phyloP scores from a whole-genome alignment of 2,888 invertebrate species.

The Aleiodes leptofemur region DNA sequence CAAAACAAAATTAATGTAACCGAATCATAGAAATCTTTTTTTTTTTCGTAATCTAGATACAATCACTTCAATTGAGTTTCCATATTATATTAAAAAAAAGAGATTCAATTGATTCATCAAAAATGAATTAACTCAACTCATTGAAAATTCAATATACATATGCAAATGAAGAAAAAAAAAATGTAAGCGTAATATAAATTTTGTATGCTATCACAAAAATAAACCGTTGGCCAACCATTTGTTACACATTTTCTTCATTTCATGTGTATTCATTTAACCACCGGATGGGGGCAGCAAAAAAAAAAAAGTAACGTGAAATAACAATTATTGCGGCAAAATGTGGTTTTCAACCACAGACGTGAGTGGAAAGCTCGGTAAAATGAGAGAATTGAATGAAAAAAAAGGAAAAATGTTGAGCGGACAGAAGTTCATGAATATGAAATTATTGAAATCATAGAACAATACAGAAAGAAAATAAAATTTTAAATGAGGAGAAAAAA shows the following conservation, averaged over 20 bases:
- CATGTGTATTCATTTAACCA: slow-evolving; percentile 19
- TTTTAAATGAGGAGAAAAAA: neutral
- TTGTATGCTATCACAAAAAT: slow-evolving; percentile 31
- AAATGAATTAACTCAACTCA: neutral
- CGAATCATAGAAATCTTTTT: too few species aligned
- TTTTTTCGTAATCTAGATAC: neutral
- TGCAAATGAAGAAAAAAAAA: slow-evolving; percentile 12
- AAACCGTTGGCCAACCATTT: slow-evolving; percentile 9
- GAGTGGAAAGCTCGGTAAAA: too few species aligned
- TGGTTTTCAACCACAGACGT: too few species aligned
- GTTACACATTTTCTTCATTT: slow-evolving; percentile 6
- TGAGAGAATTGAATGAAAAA: neutral
- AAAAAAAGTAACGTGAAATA: too few species aligned
- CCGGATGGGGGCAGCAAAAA: too few species aligned
- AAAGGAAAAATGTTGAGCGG: neutral
- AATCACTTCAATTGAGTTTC: neutral
- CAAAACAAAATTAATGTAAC: too few species aligned
- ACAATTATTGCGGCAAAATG: too few species aligned
- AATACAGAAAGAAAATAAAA: slow-evolving; percentile 47
- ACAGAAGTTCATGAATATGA: slow-evolving; percentile 55
- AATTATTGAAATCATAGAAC: slow-evolving; percentile 55
- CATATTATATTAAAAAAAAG: neutral
- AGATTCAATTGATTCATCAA: neutral
- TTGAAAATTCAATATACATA: slow-evolving; percentile 5
- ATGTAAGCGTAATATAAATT: neutral